Evolutionary conservation across 2,797 vertebrate genomes (phyloP).

Genomic region (Brachymystax lenok): DNA sequence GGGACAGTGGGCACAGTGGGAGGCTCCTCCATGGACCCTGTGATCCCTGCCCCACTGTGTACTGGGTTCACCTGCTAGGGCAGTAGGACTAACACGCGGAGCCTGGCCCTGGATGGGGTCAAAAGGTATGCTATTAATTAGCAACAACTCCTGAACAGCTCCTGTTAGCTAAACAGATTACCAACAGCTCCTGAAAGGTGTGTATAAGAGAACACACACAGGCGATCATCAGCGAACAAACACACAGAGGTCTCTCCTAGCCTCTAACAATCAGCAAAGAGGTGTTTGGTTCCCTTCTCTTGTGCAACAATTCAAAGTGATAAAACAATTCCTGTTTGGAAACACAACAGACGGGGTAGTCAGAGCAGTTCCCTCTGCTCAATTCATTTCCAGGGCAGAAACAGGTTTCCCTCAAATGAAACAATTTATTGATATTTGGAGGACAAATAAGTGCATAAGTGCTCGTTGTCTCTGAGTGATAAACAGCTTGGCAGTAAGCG

Average conservation of each 20-base stretch:
- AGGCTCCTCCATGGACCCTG: conserved; percentile 52
- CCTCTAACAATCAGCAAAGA: conserved; percentile 60
- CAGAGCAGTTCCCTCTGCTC: conserved; percentile 88
- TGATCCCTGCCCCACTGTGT: conserved; percentile 33
- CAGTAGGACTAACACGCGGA: conserved; percentile 19
- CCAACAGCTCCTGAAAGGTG: background rate
- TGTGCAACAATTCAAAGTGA: conserved; percentile 70
- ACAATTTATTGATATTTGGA: conserved; percentile 99
- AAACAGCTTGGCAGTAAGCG: conserved; percentile 90
- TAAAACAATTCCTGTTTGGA: conserved; percentile 68
- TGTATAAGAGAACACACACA: background rate
- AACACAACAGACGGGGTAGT: conserved; percentile 85
- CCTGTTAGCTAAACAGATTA: background rate
- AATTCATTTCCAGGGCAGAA: conserved; percentile 99
- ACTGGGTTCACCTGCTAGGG: conserved; percentile 46
- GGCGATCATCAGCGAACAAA: conserved; percentile 75
- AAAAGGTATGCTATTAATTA: conserved; percentile 52
- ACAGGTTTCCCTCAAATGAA: conserved; percentile 96
- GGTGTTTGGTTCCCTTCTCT: conserved; percentile 57
- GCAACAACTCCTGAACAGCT: conserved; percentile 65
- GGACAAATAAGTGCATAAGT: conserved; percentile 94
- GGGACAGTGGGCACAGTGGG: conserved; percentile 3
- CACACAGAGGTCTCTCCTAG: conserved; percentile 60
- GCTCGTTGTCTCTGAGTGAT: conserved; percentile 78
- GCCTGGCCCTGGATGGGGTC: conserved; percentile 1